phyloP scores from a whole-genome alignment of 2,888 invertebrate genomes.

The Ochropleura plecta region DNA sequence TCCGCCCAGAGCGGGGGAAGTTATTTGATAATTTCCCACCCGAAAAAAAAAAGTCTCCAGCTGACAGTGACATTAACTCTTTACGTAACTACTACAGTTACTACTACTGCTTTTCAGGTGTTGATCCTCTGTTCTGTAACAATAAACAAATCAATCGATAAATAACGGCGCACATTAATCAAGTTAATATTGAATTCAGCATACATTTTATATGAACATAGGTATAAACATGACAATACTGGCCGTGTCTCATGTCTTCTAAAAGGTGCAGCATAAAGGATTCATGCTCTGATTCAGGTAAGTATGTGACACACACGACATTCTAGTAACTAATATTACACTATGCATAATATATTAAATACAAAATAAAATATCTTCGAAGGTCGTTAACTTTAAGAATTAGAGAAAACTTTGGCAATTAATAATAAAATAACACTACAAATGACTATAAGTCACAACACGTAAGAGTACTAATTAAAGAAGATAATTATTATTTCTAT shows the following conservation, averaged over 20 bases:
- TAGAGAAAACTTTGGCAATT: background rate
- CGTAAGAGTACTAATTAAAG: background rate
- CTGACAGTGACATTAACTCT: background rate
- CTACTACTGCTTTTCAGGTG: background rate
- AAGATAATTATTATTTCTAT: background rate
- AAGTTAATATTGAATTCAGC: background rate
- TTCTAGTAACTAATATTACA: background rate
- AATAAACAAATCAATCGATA: background rate
- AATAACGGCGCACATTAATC: background rate
- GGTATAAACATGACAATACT: background rate
- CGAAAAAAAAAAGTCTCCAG: background rate
- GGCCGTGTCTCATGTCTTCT: background rate
- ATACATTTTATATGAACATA: background rate
- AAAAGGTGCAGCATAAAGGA: constrained; percentile 13
- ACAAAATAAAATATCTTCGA: background rate
- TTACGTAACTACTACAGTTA: background rate
- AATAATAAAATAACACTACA: background rate
- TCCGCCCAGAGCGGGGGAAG: too few species aligned
- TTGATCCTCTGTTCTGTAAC: background rate
- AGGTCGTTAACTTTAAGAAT: background rate
- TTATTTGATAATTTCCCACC: too few species aligned
- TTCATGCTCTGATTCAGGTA: constrained; percentile 37
- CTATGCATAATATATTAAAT: background rate
- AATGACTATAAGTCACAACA: background rate
- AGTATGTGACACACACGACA: background rate